Base-by-base conservation (phyloP, 2,888 invertebrate species). In the Latrodectus elegans region DNA sequence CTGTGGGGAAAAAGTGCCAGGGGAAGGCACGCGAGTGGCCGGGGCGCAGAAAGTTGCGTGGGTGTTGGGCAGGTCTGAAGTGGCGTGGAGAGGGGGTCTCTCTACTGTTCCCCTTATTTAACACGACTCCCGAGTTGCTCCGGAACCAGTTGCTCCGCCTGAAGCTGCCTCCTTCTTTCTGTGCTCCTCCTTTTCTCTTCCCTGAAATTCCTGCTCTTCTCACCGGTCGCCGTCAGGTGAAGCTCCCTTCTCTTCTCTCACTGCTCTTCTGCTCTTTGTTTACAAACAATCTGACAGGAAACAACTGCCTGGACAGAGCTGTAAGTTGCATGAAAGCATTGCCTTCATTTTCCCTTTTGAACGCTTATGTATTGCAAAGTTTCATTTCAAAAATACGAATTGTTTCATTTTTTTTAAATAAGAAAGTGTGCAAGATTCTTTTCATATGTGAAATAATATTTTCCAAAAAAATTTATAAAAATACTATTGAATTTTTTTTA, bases 121-220 rank as follows among this genome's bases (percentile, higher is more conserved):
- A 87, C 86, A 49, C 76, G 72, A 81, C 77, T 77, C 77, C 77
- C 86, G 77, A 65, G 67, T 76, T 53, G 55, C 67, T 67, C 55
- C 86, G 72, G 76, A 81, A 87, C 86, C 86, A 87, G 86, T 87
- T 87, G 86, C 86, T 87, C 86, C 86, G 81, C 86, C 86, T 87
- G 80, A 86, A 52, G 75, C 68, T 78, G 38, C 79, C 79, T 74
- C 22, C 60, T 78, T 60, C 60, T 60, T 11, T 60, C 64, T 22
- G 38, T 68, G 68, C 80, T 86, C 85, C 85, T 73, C 85, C 83
- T 83, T 76, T 76, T 14, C 8, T 14, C 68, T 64, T 51, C 38
- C 38, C 38, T 4, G 38, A 2, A 38, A 38, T 38, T 51, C 64
- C 26, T n/a, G 67, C 68, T 26, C 26, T 75, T 55, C 67, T 52